Evolutionary conservation across 2,797 vertebrate species (phyloP), one percentile per base, ranked within the genome.

Genomic region (Sebastolobus alascanus): DNA sequence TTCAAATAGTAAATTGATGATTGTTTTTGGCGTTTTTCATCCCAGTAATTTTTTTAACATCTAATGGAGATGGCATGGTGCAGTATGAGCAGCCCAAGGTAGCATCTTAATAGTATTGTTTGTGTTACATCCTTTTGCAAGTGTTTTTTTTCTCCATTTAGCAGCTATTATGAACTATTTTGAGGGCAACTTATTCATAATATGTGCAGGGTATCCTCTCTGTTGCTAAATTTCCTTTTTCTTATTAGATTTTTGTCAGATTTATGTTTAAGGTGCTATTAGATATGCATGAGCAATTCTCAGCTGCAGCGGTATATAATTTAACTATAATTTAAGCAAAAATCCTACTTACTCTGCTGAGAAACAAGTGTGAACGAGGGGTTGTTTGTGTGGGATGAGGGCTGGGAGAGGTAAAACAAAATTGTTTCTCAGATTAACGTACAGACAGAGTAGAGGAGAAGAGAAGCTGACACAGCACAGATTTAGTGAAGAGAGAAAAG

Each of bases 11-110:
- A 93, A 94, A 94, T 94, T 91, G 91, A 87, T 92, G 82, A 94
- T 94, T 93, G 91, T 92, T 93, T 86, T 91, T 93, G 91, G 83
- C 90, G 16, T 93, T 94, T 94, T 92, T 93, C 90, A 93, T 93
- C 83, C 85, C 72, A 75, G 78, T 82, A 35, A 50, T 80, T 78
- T 84, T 88, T 87, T 80, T 1, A 80, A 73, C 66, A 40, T 84
- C 79, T 84, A 89, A 86, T 88, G 20, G 73, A 90, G 66, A 33
- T 84, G 38, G 56, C 84, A 79, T 89, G 73, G 68, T 75, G 61
- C 76, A 73, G 74, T 55, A 58, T 78, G 37, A 83, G 50, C 73
- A 89, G 71, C 66, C 60, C 40, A 67, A 80, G 72, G 85, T 87
- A 88, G 59, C 73, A 68, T 87, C 40, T 50, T 81, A 76, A 84